Conservation (phyloP, 2,113 vertebrate genomes). For the Cebus imitator region DNA sequence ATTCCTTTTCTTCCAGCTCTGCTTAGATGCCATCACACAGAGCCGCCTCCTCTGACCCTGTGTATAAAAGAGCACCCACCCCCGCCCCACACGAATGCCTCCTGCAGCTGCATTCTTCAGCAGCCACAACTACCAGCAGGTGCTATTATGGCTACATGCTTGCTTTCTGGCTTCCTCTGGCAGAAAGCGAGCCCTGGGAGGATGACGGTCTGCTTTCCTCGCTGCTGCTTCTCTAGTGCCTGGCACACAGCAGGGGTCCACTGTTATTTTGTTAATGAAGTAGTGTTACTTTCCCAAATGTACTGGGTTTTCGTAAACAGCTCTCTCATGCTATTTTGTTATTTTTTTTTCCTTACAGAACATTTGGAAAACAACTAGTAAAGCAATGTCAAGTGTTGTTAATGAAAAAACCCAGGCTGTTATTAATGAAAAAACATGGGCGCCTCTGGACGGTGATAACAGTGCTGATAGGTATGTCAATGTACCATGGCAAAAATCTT, state of each 20-base stretch:
- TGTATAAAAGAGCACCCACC: neutral
- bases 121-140: neutral
- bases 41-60: too few relatives aligned
- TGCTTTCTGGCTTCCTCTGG: neutral
- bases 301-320: neutral
- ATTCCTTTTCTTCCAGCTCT: neutral
- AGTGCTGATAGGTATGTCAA: neutral
- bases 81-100: neutral
- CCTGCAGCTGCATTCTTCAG: neutral
- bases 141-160: neutral
- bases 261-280: neutral
- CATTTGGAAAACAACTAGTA: neutral
- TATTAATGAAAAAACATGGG: neutral
- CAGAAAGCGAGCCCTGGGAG: fast-evolving
- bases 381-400: neutral
- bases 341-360: neutral
- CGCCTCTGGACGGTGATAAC: neutral
- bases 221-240: fast-evolving
- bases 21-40: too few relatives aligned
- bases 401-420: neutral
- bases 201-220: neutral
- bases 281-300: neutral
- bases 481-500: neutral
- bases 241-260: neutral
- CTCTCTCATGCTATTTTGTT: neutral